Percentiles rank a stretch among this genome's conserved stretches.
Conservation (phyloP, 2,888 invertebrate genomes). For the Merodon equestris region DNA sequence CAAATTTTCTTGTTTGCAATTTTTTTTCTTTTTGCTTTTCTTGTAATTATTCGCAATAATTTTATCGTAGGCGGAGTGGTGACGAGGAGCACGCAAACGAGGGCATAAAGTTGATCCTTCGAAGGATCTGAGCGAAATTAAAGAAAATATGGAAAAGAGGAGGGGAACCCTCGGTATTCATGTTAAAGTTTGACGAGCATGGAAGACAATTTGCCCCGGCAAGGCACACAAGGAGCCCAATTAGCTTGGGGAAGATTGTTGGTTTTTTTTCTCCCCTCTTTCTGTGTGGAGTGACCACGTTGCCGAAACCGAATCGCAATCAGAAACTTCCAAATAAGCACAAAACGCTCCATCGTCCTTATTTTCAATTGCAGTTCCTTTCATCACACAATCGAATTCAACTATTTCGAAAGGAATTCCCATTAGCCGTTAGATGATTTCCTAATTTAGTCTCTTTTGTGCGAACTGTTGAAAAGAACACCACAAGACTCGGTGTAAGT, state of each 20-base stretch:
- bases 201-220: conserved; percentile 1
- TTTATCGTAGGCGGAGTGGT: conserved; percentile 14
- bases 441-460: conserved; percentile 65
- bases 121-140: neutral
- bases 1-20: conserved; percentile 2
- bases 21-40: neutral
- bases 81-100: conserved; percentile 5
- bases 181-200: neutral
- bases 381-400: conserved; percentile 31
- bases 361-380: neutral
- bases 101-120: conserved; percentile 21
- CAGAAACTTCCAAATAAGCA: conserved; percentile 32
- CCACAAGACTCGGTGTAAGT: conserved; percentile 20
- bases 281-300: neutral
- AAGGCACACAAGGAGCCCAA: neutral
- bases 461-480: conserved; percentile 21
- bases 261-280: neutral
- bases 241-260: neutral
- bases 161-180: neutral
- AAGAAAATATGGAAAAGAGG: conserved; percentile 3
- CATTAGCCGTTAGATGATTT: conserved; percentile 62
- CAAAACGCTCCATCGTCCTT: neutral
- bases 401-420: conserved; percentile 56
- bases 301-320: neutral
- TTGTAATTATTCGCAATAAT: conserved; percentile 51